phyloP scores from a whole-genome alignment of 2,113 vertebrate genomes.

The Cyprinodon brontotheroides region DNA sequence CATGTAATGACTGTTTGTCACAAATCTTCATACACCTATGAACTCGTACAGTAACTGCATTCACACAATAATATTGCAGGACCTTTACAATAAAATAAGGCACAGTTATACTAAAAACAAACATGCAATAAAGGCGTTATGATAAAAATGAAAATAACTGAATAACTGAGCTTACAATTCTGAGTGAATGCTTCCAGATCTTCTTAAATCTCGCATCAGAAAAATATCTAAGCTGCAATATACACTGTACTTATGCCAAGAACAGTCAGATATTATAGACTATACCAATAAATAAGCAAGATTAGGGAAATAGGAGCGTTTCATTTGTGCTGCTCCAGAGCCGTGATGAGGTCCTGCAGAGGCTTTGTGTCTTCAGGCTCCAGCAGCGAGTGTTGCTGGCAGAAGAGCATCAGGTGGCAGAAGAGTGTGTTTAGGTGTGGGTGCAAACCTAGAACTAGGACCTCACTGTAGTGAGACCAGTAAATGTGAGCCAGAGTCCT shows the following conservation, averaged over 20 bases:
- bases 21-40: slow-evolving; percentile 16
- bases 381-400: slow-evolving; percentile 78
- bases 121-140: slow-evolving; percentile 48
- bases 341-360: slow-evolving; percentile 79
- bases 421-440: slow-evolving; percentile 85
- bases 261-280: neutral
- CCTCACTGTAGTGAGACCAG: slow-evolving; percentile 81
- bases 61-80: neutral
- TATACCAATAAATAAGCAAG: slow-evolving; percentile 29
- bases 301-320: slow-evolving; percentile 1
- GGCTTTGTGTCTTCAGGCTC: slow-evolving; percentile 78
- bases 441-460: slow-evolving; percentile 78
- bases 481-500: slow-evolving; percentile 84
- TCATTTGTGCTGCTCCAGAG: slow-evolving; percentile 56
- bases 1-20: slow-evolving; percentile 39
- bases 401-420: slow-evolving; percentile 81
- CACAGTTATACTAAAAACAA: slow-evolving; percentile 32
- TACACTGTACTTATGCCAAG: slow-evolving; percentile 14
- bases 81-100: slow-evolving; percentile 34
- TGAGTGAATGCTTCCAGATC: neutral
- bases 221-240: slow-evolving; percentile 9
- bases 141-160: slow-evolving; percentile 23
- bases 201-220: neutral
- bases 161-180: slow-evolving; percentile 29
- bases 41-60: slow-evolving; percentile 4